A percentile compares a stretch with the other conserved stretches of the same genome.
Evolutionary conservation across 1,140 invertebrate genomes (phyloP).

Genomic region (Phthorimaea operculella): DNA sequence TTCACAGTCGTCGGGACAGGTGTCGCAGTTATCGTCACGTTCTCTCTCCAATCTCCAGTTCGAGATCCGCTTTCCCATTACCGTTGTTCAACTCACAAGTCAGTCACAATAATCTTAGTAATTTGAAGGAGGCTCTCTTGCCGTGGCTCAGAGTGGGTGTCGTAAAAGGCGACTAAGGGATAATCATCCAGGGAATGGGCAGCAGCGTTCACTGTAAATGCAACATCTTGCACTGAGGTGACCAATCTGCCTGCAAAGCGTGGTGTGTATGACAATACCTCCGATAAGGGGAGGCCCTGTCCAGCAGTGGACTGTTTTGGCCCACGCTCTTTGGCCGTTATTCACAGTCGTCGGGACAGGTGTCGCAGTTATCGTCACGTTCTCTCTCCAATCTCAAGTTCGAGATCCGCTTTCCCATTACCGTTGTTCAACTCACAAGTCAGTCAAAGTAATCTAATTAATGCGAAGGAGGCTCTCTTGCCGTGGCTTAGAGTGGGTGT

Average conservation of each 20-base stretch:
- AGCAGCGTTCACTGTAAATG: too few relatives aligned
- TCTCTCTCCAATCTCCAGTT: constrained; percentile 27
- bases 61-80: constrained; percentile 28
- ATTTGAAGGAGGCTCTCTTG: neutral
- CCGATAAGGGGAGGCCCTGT: too few relatives aligned
- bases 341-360: constrained; percentile 35
- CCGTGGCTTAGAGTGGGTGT: neutral
- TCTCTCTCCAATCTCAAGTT: constrained; percentile 27
- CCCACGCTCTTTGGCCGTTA: constrained; percentile 32
- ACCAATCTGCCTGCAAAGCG: too few relatives aligned
- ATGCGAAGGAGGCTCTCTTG: neutral
- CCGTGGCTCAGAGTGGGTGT: neutral
- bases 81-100: too few relatives aligned
- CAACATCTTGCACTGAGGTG: too few relatives aligned
- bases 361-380: constrained; percentile 38
- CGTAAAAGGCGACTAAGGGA: too few relatives aligned
- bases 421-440: too few relatives aligned
- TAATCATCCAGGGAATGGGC: too few relatives aligned
- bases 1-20: constrained; percentile 35
- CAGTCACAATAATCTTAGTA: too few relatives aligned
- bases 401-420: constrained; percentile 28
- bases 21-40: constrained; percentile 38
- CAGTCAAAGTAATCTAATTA: too few relatives aligned
- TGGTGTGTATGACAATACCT: too few relatives aligned
- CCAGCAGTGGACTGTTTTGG: too few relatives aligned